A percentile compares a stretch with the other conserved stretches of the same genome.
Conservation (phyloP, 2,888 invertebrate genomes). For the Amblyteles armatorius region DNA sequence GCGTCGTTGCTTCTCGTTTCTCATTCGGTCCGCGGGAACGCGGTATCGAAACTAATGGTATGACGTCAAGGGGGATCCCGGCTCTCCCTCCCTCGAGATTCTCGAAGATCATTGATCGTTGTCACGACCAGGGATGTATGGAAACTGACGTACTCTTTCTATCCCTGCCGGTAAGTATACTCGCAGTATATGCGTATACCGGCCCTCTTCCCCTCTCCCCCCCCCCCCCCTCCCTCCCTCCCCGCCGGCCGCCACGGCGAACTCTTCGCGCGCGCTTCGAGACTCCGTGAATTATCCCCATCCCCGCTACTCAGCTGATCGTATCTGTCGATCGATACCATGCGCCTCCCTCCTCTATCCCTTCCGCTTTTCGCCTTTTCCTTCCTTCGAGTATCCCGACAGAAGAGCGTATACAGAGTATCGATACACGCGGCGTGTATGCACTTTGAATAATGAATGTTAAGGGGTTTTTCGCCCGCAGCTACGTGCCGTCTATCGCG, state of each 20-base stretch:
- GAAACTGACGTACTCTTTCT: slow-evolving; percentile 58
- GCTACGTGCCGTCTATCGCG: slow-evolving; percentile 31
- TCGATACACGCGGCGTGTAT: slow-evolving; percentile 46
- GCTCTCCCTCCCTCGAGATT: not conserved
- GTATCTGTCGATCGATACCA: slow-evolving; percentile 56
- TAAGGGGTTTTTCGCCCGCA: slow-evolving; percentile 58
- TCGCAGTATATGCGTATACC: not conserved
- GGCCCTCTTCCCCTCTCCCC: too few species aligned
- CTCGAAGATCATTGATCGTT: slow-evolving; percentile 62
- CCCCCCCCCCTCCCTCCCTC: too few species aligned
- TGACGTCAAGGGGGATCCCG: slow-evolving; percentile 38
- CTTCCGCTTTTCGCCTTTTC: slow-evolving; percentile 62
- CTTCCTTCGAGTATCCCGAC: not conserved
- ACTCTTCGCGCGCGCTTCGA: slow-evolving; percentile 49
- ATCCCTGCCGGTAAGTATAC: slow-evolving; percentile 9
- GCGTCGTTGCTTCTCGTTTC: slow-evolving; percentile 61
- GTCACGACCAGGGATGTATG: slow-evolving; percentile 56
- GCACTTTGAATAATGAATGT: slow-evolving; percentile 64
- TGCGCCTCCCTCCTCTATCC: slow-evolving; percentile 31
- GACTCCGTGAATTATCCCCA: slow-evolving; percentile 60
- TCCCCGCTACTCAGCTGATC: slow-evolving; percentile 46
- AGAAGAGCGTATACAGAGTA: slow-evolving; percentile 20
- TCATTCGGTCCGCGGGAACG: slow-evolving; percentile 45
- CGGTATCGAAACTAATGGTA: slow-evolving; percentile 50
- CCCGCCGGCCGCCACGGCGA: not conserved